A percentile compares a stretch with the other conserved stretches of the same genome.
phyloP scores from a whole-genome alignment of 2,113 vertebrate species.

The Phyllopteryx taeniolatus region DNA sequence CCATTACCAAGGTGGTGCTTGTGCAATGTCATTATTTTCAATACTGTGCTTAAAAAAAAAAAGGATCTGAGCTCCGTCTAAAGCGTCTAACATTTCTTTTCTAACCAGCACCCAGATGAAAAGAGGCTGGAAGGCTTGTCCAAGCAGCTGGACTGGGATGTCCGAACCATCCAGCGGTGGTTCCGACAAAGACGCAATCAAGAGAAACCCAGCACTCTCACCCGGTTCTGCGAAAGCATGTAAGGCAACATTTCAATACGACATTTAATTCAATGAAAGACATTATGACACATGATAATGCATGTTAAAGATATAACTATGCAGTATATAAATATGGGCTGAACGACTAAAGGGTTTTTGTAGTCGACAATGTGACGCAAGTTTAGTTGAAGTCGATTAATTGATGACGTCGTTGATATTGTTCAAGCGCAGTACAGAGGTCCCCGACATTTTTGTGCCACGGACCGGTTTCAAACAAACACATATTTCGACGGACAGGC shows the following conservation, averaged over 20 bases:
- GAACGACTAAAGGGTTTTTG: no score
- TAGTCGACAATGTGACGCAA: no score
- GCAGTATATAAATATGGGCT: no score
- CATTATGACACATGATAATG: background rate
- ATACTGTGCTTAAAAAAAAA: background rate
- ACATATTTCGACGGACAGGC: no score
- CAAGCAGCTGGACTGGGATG: constrained; percentile 98
- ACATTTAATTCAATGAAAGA: background rate
- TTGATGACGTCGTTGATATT: no score
- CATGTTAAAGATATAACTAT: no score
- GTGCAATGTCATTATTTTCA: background rate
- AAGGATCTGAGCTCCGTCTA: background rate
- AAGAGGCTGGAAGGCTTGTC: constrained; percentile 95
- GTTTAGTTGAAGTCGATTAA: no score
- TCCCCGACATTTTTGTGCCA: no score
- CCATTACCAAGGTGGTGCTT: constrained; percentile 89
- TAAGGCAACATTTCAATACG: background rate
- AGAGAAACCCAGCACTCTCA: constrained; percentile 94
- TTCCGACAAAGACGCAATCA: constrained; percentile 97
- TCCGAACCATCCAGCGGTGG: constrained; percentile 95
- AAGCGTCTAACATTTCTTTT: constrained; percentile 3
- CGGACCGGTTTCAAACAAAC: no score
- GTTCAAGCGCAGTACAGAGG: no score
- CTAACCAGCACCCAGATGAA: constrained; percentile 89
- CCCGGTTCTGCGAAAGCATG: constrained; percentile 97